These are phyloP conservation scores for Drosophila micromelanica DNA, from an alignment of 1,140 invertebrate species.

Conservation along the genomic window DNA sequence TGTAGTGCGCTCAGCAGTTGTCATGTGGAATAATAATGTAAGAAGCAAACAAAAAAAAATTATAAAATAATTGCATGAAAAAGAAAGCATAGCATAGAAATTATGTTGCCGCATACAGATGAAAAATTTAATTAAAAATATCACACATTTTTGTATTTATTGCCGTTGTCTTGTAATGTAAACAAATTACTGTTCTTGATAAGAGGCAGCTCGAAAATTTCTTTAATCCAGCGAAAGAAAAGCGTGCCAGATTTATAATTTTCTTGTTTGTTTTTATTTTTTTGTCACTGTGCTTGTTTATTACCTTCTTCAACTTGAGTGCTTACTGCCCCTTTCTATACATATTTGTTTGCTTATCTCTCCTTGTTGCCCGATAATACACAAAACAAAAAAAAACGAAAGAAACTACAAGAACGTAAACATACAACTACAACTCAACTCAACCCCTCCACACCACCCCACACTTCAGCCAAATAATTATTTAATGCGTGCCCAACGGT, in stretches of 20 bases:
- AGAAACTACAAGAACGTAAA: slow-evolving; percentile 26
- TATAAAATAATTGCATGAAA: slow-evolving; percentile 37
- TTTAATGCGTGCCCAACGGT: slow-evolving; percentile 39
- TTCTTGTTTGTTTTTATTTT: background rate
- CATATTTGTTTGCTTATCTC: slow-evolving; percentile 44
- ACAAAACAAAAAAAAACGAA: slow-evolving; percentile 7
- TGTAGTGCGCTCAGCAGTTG: slow-evolving; percentile 35
- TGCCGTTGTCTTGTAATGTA: slow-evolving; percentile 36
- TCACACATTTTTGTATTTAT: slow-evolving; percentile 9
- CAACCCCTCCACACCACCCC: background rate
- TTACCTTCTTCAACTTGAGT: slow-evolving; percentile 27
- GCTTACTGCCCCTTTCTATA: slow-evolving; percentile 42
- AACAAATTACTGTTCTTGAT: slow-evolving; percentile 41
- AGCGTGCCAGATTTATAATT: slow-evolving; percentile 11
- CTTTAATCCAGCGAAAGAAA: slow-evolving; percentile 20
- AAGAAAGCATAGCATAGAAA: slow-evolving; percentile 49
- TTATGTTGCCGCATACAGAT: slow-evolving; percentile 33
- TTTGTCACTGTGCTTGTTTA: slow-evolving; percentile 26
- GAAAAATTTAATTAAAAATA: slow-evolving; percentile 33
- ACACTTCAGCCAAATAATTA: slow-evolving; percentile 33
- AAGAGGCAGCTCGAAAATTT: slow-evolving; percentile 25
- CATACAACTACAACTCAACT: slow-evolving; percentile 1
- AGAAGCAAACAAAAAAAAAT: slow-evolving; percentile 25
- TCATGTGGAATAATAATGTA: slow-evolving; percentile 60
- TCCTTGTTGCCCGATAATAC: slow-evolving; percentile 43